These are phyloP conservation scores for Spinus olivaceus DNA, from an alignment of 2,797 vertebrate species.

Conservation along the genomic window DNA sequence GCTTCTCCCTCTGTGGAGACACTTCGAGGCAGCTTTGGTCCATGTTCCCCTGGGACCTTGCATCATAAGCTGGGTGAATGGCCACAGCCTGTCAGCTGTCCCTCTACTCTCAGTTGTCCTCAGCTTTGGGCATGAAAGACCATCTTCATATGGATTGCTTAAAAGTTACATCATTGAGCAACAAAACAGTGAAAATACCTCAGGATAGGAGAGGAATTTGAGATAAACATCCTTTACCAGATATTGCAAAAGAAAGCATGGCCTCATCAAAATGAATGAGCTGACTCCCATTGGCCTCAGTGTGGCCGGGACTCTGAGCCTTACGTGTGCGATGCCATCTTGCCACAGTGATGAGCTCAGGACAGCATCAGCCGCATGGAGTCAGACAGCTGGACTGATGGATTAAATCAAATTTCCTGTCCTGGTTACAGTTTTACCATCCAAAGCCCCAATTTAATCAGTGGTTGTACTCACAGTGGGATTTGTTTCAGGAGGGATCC, in stretches of 20 bases:
- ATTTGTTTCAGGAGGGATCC: constrained; percentile 30
- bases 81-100: neutral
- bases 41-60: neutral
- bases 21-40: neutral
- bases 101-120: neutral
- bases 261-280: neutral
- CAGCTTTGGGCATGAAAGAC: neutral
- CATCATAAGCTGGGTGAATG: neutral
- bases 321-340: neutral
- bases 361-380: neutral
- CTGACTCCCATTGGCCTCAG: neutral
- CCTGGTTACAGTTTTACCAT: neutral
- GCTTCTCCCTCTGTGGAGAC: neutral
- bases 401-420: constrained; percentile 30
- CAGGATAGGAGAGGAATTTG: constrained; percentile 13
- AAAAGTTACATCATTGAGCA: constrained; percentile 12
- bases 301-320: neutral
- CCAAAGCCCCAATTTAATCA: constrained; percentile 11
- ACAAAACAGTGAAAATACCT: constrained; percentile 43
- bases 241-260: constrained; percentile 8
- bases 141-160: neutral
- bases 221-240: constrained; percentile 36
- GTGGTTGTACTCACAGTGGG: neutral
- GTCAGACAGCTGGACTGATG: neutral
- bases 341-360: neutral